Conservation (phyloP, 2,113 vertebrate species). For the Macrotis lagotis region DNA sequence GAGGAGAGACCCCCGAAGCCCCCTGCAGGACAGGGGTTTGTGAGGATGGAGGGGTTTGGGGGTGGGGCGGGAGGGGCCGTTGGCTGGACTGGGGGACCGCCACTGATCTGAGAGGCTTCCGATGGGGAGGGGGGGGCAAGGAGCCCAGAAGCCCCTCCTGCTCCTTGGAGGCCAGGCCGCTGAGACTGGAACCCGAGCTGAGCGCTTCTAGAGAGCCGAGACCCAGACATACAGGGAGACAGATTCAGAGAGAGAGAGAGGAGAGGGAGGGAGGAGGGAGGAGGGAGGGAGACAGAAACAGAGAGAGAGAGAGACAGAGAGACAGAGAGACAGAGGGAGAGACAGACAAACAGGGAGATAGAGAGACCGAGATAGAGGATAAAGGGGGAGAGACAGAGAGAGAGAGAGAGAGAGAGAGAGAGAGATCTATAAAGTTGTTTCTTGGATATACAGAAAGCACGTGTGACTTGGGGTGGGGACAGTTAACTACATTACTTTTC, state of each 20-base stretch:
- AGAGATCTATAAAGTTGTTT: neutral
- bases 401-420: too few species aligned
- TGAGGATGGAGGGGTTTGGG: neutral
- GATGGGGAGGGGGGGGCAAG: neutral
- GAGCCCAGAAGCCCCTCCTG: neutral
- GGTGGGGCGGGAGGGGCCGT: neutral
- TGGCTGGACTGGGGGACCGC: neutral
- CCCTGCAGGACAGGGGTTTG: neutral
- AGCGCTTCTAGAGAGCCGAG: too few species aligned
- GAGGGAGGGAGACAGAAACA: too few species aligned
- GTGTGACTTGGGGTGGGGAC: neutral
- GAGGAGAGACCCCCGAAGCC: neutral
- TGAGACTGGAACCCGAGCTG: neutral
- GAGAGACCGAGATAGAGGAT: too few species aligned
- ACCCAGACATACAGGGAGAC: too few species aligned
- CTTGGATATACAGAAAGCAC: constrained; percentile 23
- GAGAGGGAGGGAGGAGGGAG: too few species aligned
- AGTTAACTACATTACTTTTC: neutral
- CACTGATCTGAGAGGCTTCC: neutral
- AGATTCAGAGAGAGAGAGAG: too few species aligned
- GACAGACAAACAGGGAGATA: too few species aligned
- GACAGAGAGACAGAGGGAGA: too few species aligned
- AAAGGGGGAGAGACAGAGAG: too few species aligned
- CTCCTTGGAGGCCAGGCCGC: neutral
- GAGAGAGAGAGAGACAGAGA: too few species aligned